Base-by-base conservation (phyloP, 2,113 vertebrate species). In the Microcebus griseorufus region DNA sequence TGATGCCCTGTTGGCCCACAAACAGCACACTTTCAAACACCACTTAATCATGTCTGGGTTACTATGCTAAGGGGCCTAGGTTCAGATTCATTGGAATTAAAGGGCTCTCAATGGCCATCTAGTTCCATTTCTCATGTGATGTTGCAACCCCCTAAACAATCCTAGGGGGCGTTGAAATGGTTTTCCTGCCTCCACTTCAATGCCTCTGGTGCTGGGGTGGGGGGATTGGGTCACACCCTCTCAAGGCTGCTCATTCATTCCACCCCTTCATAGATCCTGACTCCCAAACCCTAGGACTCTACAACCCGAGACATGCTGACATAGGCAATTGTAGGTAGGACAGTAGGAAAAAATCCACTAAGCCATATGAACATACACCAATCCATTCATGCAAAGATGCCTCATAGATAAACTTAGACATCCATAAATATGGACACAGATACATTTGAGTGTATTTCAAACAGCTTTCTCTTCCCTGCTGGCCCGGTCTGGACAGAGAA, bases 401-500 rank as follows among this genome's bases (percentile, higher is more conserved):
- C 53, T 75, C 53, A 22, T 11, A 39, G 73, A n/a, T 37, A 27
- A 55, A 55, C 37, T 69, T n/a, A 32, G 29, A 72, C 34, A 32
- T 14, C 11, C 29, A 0, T 7, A n/a, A 6, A 5, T 34, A 0
- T 1, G 0, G 29, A n/a, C 55, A 29, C 12, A 23, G 62, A n/a
- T 29, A 67, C 79, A 42, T 29, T 9, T 16, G 3, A 45, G 7
- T 34, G 3, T 4, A 34, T n/a, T 70, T n/a, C 29, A 22, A 34
- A 27, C 39, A 27, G 67, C 20, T 42, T 70, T 64, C 67, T 67
- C 17, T 94, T 25, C 75, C 34, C 3, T 0, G 62, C 48, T 22
- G 6, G 51, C 55, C 75, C 42, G 27, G 29, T 67, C 45, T 65
- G 20, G 37, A 45, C 84, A 82, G 34, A 83, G 39, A 51, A 45